A percentile compares a stretch with the other conserved stretches of the same genome.
Evolutionary conservation across 2,113 vertebrate genomes (phyloP).

Genomic region (Ranitomeya imitator): DNA sequence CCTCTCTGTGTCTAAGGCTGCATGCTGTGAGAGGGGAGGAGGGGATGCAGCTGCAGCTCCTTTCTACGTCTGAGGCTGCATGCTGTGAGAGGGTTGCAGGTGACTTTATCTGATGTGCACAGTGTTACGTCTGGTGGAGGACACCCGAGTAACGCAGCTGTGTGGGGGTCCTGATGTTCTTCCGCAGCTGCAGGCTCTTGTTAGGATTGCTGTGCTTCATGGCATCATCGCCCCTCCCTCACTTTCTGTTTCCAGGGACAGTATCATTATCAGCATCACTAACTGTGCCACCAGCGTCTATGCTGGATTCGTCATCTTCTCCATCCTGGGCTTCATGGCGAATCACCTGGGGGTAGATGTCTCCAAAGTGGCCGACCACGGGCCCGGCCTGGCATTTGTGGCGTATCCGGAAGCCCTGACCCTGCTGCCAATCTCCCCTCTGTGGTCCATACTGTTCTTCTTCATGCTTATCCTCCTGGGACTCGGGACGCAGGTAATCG

Average conservation of each 20-base stretch:
- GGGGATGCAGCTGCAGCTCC: too few relatives aligned
- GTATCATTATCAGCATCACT: constrained; percentile 97
- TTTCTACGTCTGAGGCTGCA: background rate
- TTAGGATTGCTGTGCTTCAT: too few relatives aligned
- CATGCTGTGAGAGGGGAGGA: too few relatives aligned
- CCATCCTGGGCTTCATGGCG: constrained; percentile 98
- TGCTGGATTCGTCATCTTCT: constrained; percentile 97
- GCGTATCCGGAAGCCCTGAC: constrained; percentile 97
- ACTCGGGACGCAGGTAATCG: constrained; percentile 91
- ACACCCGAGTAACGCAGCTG: too few relatives aligned
- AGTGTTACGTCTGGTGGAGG: too few relatives aligned
- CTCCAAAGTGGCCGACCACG: constrained; percentile 93
- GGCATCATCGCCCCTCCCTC: too few relatives aligned
- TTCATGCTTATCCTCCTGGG: constrained; percentile 99
- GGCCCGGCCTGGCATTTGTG: constrained; percentile 93
- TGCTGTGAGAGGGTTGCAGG: background rate
- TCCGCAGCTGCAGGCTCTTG: too few relatives aligned
- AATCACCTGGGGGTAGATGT: constrained; percentile 90
- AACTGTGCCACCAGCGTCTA: constrained; percentile 98
- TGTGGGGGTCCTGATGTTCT: too few relatives aligned
- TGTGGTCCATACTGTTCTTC: constrained; percentile 98
- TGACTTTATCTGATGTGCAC: too few relatives aligned
- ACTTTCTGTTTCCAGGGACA: constrained; percentile 79
- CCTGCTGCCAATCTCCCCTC: constrained; percentile 88
- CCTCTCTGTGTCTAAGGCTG: too few relatives aligned